A percentile compares a stretch with the other conserved stretches of the same genome.
Conservation (phyloP, 2,113 vertebrate species). For the Trichechus manatus region DNA sequence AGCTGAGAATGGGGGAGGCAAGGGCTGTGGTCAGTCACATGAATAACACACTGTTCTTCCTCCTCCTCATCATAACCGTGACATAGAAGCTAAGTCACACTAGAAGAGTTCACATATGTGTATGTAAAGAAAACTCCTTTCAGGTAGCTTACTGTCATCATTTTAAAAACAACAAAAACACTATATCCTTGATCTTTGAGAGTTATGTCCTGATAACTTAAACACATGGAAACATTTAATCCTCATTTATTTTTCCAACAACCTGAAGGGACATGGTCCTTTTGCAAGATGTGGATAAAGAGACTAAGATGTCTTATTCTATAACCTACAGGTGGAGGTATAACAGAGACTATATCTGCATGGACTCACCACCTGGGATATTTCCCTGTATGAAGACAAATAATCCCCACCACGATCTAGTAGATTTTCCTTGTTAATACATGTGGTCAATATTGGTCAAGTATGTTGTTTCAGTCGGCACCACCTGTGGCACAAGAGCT, state of each 20-base stretch:
- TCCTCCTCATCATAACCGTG: rapidly evolving
- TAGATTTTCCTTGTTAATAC: too few relatives aligned
- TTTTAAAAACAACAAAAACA: background rate
- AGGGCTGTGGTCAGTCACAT: rapidly evolving
- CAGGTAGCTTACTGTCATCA: too few relatives aligned
- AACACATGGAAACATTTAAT: background rate
- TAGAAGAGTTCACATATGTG: background rate
- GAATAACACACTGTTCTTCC: background rate
- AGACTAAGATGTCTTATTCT: background rate
- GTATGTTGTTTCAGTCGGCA: background rate
- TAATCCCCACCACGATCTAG: background rate
- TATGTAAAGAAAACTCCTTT: background rate
- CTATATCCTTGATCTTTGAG: background rate
- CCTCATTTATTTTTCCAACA: background rate
- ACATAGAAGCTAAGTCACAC: background rate
- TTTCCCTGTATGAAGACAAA: background rate
- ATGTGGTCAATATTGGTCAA: too few relatives aligned
- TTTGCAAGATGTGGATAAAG: background rate
- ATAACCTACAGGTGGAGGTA: background rate
- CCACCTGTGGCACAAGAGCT: background rate
- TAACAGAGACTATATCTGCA: background rate
- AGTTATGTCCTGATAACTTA: background rate
- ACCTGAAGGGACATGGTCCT: background rate
- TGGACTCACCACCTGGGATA: background rate
- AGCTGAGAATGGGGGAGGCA: rapidly evolving